Evolutionary conservation across 2,888 invertebrate species (phyloP), one percentile per base, ranked within the genome.

Genomic region (Erebia palarica): DNA sequence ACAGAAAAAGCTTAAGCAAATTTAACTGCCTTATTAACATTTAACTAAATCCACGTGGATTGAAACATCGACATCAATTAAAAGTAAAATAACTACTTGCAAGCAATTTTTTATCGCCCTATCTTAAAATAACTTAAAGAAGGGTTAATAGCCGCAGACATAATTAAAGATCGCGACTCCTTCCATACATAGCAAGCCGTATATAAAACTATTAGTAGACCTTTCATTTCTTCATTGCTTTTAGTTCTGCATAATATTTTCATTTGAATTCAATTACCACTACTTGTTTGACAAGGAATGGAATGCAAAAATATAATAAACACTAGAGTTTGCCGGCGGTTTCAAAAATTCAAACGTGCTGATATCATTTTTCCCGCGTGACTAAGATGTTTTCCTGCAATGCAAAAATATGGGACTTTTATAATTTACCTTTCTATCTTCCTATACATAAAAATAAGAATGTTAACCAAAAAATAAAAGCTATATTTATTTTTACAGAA

Each of bases 201-300:
- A 13, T 47, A 18, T 47, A 61, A 49, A 63, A 63, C 63, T 21
- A 63, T 49, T 49, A 63, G 21, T 63, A 36, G 5, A 55, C 18
- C 16, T 10, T 16, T 47, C 21, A 63, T 47, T 49, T 63, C 49
- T 63, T 63, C 13, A 63, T 63, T 49, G 47, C 63, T 14, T 13
- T 49, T 47, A 42, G n/a, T 21, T 8, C 11, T 49, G 49, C 49
- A 63, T 63, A 27, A 49, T 49, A 13, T 16, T 49, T 21, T 18
- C 63, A 63, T 49, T 49, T 47, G 14, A 63, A 49, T 63, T 63
- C 63, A 63, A 63, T 63, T 63, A 44, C 14, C 57, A 65, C 36
- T 55, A 58, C 66, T 21, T 21, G 58, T 47, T 51, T 57, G 44
- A 44, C 53, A 16, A 16, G 8, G 44, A 27, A 21, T n/a, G n/a